phyloP scores from a whole-genome alignment of 2,888 invertebrate species.

The Lepidochrysops patricia region DNA sequence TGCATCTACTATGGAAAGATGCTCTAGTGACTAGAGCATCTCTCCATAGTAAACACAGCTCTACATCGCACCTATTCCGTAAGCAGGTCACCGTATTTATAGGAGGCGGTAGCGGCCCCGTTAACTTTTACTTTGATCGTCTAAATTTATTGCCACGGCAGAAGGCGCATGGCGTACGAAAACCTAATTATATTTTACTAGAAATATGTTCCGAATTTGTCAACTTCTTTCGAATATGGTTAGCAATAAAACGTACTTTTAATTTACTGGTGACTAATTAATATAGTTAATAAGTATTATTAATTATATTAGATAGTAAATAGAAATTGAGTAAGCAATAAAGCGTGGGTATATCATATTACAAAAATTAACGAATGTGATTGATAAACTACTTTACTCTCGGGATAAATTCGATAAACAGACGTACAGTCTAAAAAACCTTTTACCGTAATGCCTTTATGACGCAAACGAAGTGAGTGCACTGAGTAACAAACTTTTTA shows the following conservation, averaged over 20 bases:
- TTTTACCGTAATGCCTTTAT: slow-evolving; percentile 36
- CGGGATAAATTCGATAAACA: slow-evolving; percentile 22
- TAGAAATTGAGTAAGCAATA: too few species aligned
- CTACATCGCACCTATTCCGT: slow-evolving; percentile 15
- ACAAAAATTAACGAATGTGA: too few species aligned
- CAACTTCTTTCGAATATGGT: background rate
- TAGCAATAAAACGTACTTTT: too few species aligned
- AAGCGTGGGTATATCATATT: too few species aligned
- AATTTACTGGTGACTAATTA: background rate
- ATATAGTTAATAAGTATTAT: too few species aligned
- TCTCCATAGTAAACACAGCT: too few species aligned
- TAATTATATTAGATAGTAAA: too few species aligned
- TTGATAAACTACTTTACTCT: background rate
- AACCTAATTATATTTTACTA: background rate
- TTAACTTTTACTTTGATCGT: slow-evolving; percentile 22
- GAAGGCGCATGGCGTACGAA: background rate
- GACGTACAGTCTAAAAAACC: slow-evolving; percentile 31
- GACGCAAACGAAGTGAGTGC: slow-evolving; percentile 42
- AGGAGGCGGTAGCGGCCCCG: slow-evolving; percentile 14
- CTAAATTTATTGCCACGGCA: slow-evolving; percentile 1
- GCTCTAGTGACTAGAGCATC: too few species aligned
- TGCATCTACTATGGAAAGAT: too few species aligned
- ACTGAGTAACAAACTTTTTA: slow-evolving; percentile 41
- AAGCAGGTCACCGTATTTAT: slow-evolving; percentile 23
- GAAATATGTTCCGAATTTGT: background rate